phyloP scores from a whole-genome alignment of 1,140 invertebrate species.

The Solenopsis invicta region DNA sequence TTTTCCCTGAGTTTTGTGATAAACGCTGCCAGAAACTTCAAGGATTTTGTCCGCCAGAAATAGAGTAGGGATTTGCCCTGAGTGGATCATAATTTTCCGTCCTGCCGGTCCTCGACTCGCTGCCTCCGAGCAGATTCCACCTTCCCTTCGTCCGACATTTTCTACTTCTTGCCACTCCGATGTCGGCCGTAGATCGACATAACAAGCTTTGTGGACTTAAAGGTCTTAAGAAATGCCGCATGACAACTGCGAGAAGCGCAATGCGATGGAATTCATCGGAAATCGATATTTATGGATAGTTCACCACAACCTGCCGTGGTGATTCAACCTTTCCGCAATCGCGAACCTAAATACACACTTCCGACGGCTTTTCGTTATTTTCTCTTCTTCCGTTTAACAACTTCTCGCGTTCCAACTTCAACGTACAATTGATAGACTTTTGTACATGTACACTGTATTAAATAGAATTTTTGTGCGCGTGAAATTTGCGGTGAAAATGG shows the following conservation, averaged over 20 bases:
- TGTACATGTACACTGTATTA: slow-evolving; percentile 13
- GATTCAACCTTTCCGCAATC: slow-evolving; percentile 1
- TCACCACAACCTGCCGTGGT: background rate
- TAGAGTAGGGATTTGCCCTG: slow-evolving; percentile 56
- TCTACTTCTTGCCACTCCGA: slow-evolving; percentile 20
- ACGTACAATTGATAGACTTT: background rate
- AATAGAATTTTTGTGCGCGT: slow-evolving; percentile 39
- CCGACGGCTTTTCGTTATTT: background rate
- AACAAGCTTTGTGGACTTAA: slow-evolving; percentile 69
- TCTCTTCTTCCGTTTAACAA: slow-evolving; percentile 5
- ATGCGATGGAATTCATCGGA: slow-evolving; percentile 51
- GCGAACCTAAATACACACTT: background rate
- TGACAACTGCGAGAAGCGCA: slow-evolving; percentile 43
- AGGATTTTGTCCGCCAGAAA: slow-evolving; percentile 53
- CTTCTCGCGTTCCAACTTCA: slow-evolving; percentile 4
- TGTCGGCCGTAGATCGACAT: slow-evolving; percentile 49
- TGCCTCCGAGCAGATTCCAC: slow-evolving; percentile 36
- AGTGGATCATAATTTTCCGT: slow-evolving; percentile 72
- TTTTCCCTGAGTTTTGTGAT: slow-evolving; percentile 40
- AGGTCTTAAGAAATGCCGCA: slow-evolving; percentile 48
- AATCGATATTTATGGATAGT: slow-evolving; percentile 38
- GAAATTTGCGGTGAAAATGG: slow-evolving; percentile 47
- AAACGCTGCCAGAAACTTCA: slow-evolving; percentile 62
- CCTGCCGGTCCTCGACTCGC: slow-evolving; percentile 44
- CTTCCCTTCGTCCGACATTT: slow-evolving; percentile 31